Base-by-base conservation (phyloP, 1,140 invertebrate species). In the Saccostrea cuccullata region DNA sequence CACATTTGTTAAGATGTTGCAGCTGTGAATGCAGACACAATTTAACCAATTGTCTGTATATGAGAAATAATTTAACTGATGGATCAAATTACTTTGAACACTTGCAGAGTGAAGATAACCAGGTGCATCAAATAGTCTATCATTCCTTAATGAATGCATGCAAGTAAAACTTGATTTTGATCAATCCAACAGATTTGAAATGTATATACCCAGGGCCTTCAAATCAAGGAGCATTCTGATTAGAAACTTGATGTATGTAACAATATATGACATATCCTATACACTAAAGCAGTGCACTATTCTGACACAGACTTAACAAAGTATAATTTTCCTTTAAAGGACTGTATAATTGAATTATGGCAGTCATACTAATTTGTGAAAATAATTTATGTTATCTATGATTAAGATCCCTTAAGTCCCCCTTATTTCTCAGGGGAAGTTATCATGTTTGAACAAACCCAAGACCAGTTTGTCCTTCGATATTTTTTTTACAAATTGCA, bases 61-160 rank as follows among this genome's bases (percentile, higher is more conserved):
- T 77, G 26, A 30, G 15, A 15, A 77, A 77, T 12, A 30, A 73
- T 23, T 13, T 36, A 77, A 77, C 26, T 30, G 26, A 77, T 77
- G 70, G 15, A 36, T 36, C 70, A 77, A 77, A 77, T 8, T 36
- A 36, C 26, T 77, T 36, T 13, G 70, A 77, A 26, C 13, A 36
- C 70, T 30, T 77, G 70, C 70, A 30, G 70, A 77, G 9, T 15
- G 12, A 77, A 30, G 70, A 77, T 77, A 77, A 77, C 70, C 70
- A 77, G 70, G 70, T 77, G 70, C 12, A 13, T 30, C 5, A 12
- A 36, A 30, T 36, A 36, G 30, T 36, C 30, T 30, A 26, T 30
- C 47, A 47, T 47, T 47, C 47, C 26, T 36, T 77, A 77, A 26
- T 36, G 26, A 77, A 47, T 47, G 47, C n/a, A 64, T 64, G 58